Evolutionary conservation across 2,113 vertebrate genomes (phyloP).

Genomic region (Aphelocoma coerulescens): DNA sequence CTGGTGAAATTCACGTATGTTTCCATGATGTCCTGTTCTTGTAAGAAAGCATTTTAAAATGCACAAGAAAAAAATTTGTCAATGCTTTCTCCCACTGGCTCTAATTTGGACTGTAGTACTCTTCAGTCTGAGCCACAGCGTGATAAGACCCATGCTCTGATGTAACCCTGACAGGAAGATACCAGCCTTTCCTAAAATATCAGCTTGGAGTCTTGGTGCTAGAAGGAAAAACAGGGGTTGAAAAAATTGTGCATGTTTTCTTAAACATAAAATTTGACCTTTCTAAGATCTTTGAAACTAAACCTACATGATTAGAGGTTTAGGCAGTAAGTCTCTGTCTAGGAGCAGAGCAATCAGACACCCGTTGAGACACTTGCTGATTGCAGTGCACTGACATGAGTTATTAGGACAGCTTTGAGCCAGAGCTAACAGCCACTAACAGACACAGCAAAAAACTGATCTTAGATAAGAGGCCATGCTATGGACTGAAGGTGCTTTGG

Average conservation of each 20-base stretch:
- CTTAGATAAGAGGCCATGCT: neutral
- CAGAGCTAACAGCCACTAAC: neutral
- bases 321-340: neutral
- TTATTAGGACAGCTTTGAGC: neutral
- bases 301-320: neutral
- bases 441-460: neutral
- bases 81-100: neutral
- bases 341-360: neutral
- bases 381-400: neutral
- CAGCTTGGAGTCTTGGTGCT: neutral
- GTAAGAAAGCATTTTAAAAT: neutral
- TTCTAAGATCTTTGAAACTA: constrained; percentile 7
- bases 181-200: neutral
- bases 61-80: neutral
- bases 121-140: neutral
- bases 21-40: neutral
- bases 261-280: constrained; percentile 17
- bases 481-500: neutral
- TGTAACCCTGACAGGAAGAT: neutral
- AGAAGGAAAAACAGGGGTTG: neutral
- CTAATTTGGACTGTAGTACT: neutral
- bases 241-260: neutral
- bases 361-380: neutral
- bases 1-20: neutral
- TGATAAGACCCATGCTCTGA: neutral